These are phyloP conservation scores for Spisula solida DNA, from an alignment of 2,888 invertebrate species.

Conservation along the genomic window DNA sequence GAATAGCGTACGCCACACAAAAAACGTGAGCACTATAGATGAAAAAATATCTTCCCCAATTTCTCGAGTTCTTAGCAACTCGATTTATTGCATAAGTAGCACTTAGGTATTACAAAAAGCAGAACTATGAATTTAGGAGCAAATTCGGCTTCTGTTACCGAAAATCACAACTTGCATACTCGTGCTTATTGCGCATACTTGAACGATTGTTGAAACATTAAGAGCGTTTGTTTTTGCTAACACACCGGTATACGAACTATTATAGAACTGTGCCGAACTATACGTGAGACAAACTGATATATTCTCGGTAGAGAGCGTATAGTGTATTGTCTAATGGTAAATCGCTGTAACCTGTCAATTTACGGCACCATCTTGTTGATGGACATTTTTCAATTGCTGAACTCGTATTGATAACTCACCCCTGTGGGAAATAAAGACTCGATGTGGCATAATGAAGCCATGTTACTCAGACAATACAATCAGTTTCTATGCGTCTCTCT, in stretches of 20 bases:
- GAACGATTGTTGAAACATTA: not conserved
- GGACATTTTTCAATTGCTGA: slow-evolving; percentile 31
- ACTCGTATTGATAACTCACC: slow-evolving; percentile 14
- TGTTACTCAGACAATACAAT: slow-evolving; percentile 44
- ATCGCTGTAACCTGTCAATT: slow-evolving; percentile 20
- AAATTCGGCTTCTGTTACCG: not conserved
- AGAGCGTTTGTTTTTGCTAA: not conserved
- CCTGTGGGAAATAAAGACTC: slow-evolving; percentile 43
- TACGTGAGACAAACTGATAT: not conserved
- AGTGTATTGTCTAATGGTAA: slow-evolving; percentile 11
- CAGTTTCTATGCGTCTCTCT: slow-evolving; percentile 17
- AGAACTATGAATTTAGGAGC: not conserved
- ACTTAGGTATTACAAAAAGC: not conserved
- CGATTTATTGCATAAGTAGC: slow-evolving; percentile 12
- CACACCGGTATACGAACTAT: not conserved
- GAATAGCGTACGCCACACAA: not conserved
- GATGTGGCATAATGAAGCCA: slow-evolving; percentile 13
- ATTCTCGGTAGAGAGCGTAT: not conserved
- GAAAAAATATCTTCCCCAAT: not conserved
- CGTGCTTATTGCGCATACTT: not conserved
- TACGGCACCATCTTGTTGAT: not conserved
- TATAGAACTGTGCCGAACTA: not conserved
- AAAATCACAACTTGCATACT: not conserved
- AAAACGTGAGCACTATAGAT: not conserved
- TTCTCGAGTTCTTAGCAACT: slow-evolving; percentile 2